Percentiles rank a stretch among this genome's conserved stretches.
Conservation (phyloP, 2,113 vertebrate genomes). For the Proterorhinus semilunaris region DNA sequence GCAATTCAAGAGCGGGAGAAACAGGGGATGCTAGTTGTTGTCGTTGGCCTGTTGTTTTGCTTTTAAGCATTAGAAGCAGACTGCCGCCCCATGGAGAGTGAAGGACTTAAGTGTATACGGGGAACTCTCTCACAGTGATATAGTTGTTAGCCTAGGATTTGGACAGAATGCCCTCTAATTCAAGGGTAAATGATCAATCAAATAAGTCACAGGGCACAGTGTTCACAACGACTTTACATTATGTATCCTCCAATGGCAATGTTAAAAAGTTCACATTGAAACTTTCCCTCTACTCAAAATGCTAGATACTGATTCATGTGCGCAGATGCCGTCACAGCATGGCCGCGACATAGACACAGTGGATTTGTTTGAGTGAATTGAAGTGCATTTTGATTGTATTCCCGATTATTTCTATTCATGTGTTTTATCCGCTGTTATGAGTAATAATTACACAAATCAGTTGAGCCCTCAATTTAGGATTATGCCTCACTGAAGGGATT, state of each 20-base stretch:
- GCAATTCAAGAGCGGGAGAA: neutral
- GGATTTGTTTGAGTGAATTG: neutral
- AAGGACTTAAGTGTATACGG: neutral
- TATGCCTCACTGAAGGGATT: conserved; percentile 6
- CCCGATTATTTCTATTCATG: conserved; percentile 18
- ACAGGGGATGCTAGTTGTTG: neutral
- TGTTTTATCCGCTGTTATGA: conserved; percentile 44
- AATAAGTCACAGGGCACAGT: neutral
- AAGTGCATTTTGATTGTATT: conserved; percentile 10
- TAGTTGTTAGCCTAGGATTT: neutral
- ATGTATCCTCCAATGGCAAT: too few relatives aligned
- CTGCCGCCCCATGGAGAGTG: neutral
- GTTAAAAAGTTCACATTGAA: too few relatives aligned
- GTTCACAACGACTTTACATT: too few relatives aligned
- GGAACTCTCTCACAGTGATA: neutral
- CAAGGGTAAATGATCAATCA: neutral
- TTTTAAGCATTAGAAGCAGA: neutral
- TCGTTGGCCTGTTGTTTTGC: neutral
- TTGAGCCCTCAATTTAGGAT: conserved; percentile 19
- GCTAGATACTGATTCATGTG: too few relatives aligned
- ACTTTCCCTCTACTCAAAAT: too few relatives aligned
- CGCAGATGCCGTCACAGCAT: too few relatives aligned
- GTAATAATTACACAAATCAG: conserved; percentile 45
- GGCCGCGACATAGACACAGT: too few relatives aligned
- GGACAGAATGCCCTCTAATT: neutral